A percentile compares a stretch with the other conserved stretches of the same genome.
Conservation (phyloP, 2,113 vertebrate genomes). For the Hypanus sabinus region DNA sequence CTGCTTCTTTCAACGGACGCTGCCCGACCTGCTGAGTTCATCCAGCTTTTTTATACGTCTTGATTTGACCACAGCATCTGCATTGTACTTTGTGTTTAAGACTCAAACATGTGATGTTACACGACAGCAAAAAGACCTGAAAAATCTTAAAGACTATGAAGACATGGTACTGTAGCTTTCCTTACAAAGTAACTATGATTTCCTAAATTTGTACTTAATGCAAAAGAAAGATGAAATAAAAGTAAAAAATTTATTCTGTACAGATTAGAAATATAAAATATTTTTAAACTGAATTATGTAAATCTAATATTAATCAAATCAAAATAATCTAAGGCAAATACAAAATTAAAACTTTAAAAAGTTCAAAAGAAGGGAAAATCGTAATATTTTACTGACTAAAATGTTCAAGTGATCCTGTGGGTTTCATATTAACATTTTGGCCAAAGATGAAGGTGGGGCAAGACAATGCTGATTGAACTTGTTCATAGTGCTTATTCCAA, state of each 20-base stretch:
- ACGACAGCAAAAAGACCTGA: too few species aligned
- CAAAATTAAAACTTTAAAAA: neutral
- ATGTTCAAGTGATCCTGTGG: too few species aligned
- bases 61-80: too few species aligned
- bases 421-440: too few species aligned
- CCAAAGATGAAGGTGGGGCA: neutral
- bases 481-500: neutral
- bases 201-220: neutral
- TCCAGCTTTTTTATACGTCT: too few species aligned
- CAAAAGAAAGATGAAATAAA: neutral
- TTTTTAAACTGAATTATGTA: too few species aligned
- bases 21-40: too few species aligned
- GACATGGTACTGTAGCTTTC: neutral
- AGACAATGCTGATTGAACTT: neutral
- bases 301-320: neutral
- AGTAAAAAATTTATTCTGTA: neutral
- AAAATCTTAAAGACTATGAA: neutral
- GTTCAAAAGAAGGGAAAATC: neutral
- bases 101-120: too few species aligned
- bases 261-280: too few species aligned
- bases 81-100: too few species aligned
- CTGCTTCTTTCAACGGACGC: too few species aligned
- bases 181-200: neutral
- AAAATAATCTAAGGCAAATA: neutral
- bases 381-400: neutral